Evolutionary conservation across 1,140 invertebrate species (phyloP).

Genomic region (Cyrtorhinus lividipennis): DNA sequence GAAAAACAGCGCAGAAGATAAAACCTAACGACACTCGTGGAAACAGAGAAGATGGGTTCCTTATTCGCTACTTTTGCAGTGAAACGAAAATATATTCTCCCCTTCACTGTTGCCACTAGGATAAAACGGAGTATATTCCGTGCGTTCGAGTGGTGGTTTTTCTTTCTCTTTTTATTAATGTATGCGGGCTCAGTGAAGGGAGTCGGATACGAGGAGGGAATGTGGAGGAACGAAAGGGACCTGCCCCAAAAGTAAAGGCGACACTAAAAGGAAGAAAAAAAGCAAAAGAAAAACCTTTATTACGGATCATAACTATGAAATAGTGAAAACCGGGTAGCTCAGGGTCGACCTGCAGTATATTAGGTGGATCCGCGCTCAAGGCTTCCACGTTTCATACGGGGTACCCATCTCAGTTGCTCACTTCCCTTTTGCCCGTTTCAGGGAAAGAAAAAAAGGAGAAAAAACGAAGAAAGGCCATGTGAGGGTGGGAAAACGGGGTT

Average conservation of each 20-base stretch:
- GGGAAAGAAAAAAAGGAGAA: background rate
- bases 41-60: no score
- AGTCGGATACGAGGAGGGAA: background rate
- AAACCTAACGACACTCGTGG: no score
- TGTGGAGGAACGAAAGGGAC: background rate
- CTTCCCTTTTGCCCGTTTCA: background rate
- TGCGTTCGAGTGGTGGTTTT: no score
- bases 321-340: background rate
- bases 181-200: background rate
- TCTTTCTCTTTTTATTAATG: constrained; percentile 13
- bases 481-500: background rate
- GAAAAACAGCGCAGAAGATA: no score
- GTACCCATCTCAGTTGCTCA: background rate
- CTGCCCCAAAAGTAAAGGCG: constrained; percentile 5
- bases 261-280: constrained; percentile 11
- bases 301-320: constrained; percentile 16
- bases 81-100: no score
- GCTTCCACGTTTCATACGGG: constrained; percentile 1
- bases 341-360: constrained; percentile 11
- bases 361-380: constrained; percentile 6
- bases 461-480: background rate
- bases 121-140: no score
- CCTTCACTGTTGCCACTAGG: no score
- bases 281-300: constrained; percentile 10
- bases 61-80: no score